These are phyloP conservation scores for Dromas ardeola DNA, from an alignment of 2,113 vertebrate species.

Conservation along the genomic window DNA sequence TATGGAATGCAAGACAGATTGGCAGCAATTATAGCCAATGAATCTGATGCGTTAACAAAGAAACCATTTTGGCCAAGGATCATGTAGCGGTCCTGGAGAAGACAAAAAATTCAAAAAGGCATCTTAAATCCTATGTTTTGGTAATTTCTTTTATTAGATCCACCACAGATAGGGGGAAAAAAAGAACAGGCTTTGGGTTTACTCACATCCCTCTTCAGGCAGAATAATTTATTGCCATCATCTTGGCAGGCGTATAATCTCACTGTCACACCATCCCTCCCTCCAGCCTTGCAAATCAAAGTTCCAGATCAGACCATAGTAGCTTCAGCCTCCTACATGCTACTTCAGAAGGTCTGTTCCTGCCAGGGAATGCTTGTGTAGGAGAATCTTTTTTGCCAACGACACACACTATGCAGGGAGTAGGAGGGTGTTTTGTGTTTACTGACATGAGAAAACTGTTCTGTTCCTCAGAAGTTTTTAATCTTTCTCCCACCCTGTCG, in stretches of 20 bases:
- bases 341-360: background rate
- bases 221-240: background rate
- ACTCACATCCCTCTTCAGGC: background rate
- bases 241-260: background rate
- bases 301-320: background rate
- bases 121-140: background rate
- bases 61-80: conserved; percentile 96
- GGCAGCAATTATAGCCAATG: conserved; percentile 94
- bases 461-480: background rate
- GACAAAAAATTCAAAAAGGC: conserved; percentile 22
- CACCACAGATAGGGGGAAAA: background rate
- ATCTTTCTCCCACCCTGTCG: background rate
- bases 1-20: conserved; percentile 93
- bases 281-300: background rate
- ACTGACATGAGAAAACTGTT: background rate
- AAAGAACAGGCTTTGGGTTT: background rate
- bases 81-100: conserved; percentile 93
- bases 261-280: background rate
- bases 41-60: conserved; percentile 96
- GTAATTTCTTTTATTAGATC: background rate
- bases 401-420: accelerated
- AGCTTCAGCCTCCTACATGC: background rate
- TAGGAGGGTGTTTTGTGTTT: background rate
- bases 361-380: background rate
- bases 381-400: background rate